Evolutionary conservation across 1,140 invertebrate species (phyloP).

Genomic region (Drosophila parabipectinata): DNA sequence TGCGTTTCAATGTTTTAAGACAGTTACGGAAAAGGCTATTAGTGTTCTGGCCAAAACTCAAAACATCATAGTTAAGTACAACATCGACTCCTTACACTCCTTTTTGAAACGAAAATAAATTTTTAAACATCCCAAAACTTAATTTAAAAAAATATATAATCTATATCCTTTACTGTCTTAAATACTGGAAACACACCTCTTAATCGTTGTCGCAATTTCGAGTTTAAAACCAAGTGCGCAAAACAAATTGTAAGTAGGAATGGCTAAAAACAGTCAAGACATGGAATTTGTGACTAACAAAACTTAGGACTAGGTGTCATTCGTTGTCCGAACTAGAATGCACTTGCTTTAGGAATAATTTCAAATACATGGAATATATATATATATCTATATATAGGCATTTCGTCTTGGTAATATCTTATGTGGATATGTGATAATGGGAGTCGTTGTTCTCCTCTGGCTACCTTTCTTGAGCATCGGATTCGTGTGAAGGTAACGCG

Average conservation of each 20-base stretch:
- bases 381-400: slow-evolving; percentile 25
- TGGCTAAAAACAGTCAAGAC: slow-evolving; percentile 56
- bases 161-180: not conserved
- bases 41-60: slow-evolving; percentile 1
- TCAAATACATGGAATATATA: slow-evolving; percentile 55
- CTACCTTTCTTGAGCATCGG: slow-evolving; percentile 37
- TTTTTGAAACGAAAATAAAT: too few relatives aligned
- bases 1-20: slow-evolving; percentile 30
- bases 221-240: slow-evolving; percentile 57
- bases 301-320: slow-evolving; percentile 63
- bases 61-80: not conserved
- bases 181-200: not conserved
- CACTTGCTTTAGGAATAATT: slow-evolving; percentile 63
- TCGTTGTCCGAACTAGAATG: slow-evolving; percentile 36
- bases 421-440: slow-evolving; percentile 59
- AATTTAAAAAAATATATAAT: not conserved
- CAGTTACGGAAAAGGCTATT: slow-evolving; percentile 33
- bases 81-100: too few relatives aligned
- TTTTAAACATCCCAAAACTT: too few relatives aligned
- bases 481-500: slow-evolving; percentile 70
- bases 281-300: slow-evolving; percentile 43
- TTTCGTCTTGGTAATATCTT: slow-evolving; percentile 19
- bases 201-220: slow-evolving; percentile 10
- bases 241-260: slow-evolving; percentile 73
- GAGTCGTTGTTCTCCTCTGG: slow-evolving; percentile 55